These are phyloP conservation scores for Acomys russatus DNA, from an alignment of 2,797 vertebrate species.

Conservation along the genomic window DNA sequence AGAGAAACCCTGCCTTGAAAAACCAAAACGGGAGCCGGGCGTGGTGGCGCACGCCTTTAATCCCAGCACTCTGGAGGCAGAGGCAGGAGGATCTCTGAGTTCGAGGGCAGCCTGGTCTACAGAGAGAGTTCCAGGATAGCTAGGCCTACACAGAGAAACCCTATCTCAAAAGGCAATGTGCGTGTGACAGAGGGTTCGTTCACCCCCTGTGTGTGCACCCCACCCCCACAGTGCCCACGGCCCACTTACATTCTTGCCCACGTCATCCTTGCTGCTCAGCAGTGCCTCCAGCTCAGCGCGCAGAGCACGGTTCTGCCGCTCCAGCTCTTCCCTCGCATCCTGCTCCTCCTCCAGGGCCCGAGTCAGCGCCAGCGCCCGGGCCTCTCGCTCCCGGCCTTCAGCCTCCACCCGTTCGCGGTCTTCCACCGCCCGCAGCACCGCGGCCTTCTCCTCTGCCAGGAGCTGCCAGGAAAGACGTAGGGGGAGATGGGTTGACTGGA, in stretches of 20 bases:
- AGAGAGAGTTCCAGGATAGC: no score
- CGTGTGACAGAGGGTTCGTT: background rate
- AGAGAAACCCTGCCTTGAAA: background rate
- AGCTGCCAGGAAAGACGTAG: conserved; percentile 77
- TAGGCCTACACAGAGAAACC: no score
- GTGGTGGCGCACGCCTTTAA: no score
- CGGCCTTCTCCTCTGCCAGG: conserved; percentile 95
- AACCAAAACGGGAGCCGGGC: no score
- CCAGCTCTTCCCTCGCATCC: conserved; percentile 93
- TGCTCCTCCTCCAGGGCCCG: conserved; percentile 93
- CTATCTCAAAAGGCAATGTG: no score
- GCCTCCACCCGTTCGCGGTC: conserved; percentile 95
- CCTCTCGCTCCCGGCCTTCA: conserved; percentile 95
- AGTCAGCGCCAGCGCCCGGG: conserved; percentile 91
- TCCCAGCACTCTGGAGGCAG: no score
- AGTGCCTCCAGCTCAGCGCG: conserved; percentile 95
- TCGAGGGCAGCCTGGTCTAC: no score
- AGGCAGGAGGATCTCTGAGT: no score
- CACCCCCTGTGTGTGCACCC: rapidly evolving
- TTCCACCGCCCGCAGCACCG: conserved; percentile 93
- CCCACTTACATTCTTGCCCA: conserved; percentile 93
- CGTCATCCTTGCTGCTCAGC: conserved; percentile 96
- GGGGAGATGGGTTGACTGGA: conserved; percentile 20
- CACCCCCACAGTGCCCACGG: rapidly evolving
- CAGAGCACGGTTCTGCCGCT: conserved; percentile 94